These are phyloP conservation scores for Argyresthia albistria DNA, from an alignment of 2,888 invertebrate species.

Conservation along the genomic window DNA sequence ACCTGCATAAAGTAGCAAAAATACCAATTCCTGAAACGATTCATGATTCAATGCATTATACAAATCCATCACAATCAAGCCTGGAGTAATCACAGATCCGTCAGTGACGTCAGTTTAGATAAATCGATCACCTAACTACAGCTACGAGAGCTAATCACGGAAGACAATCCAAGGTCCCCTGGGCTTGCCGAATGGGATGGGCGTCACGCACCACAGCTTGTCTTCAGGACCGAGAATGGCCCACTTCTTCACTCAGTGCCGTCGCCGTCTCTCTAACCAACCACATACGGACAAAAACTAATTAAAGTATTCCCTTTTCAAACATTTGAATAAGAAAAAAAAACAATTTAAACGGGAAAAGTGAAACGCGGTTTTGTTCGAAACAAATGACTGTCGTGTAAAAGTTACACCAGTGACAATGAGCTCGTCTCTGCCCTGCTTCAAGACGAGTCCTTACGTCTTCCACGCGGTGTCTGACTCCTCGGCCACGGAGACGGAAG, in stretches of 20 bases:
- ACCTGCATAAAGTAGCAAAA: no score
- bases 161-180: slow-evolving; percentile 48
- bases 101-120: no score
- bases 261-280: slow-evolving; percentile 30
- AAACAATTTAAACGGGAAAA: background rate
- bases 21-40: no score
- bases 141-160: slow-evolving; percentile 15
- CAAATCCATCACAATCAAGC: no score
- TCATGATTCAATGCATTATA: no score
- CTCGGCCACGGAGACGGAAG: slow-evolving; percentile 60
- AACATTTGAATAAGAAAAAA: no score
- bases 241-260: slow-evolving; percentile 39
- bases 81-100: no score
- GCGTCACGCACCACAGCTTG: slow-evolving; percentile 34
- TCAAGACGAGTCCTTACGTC: slow-evolving; percentile 48
- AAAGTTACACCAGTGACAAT: background rate
- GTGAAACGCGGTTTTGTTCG: background rate
- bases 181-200: slow-evolving; percentile 47
- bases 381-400: background rate
- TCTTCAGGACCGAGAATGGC: slow-evolving; percentile 23
- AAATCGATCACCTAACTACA: slow-evolving; percentile 11
- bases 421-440: slow-evolving; percentile 30
- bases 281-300: background rate
- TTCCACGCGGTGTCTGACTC: slow-evolving; percentile 60
- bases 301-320: background rate